Base-by-base conservation (phyloP, 2,888 invertebrate species). In the Stenotaenia linearis region DNA sequence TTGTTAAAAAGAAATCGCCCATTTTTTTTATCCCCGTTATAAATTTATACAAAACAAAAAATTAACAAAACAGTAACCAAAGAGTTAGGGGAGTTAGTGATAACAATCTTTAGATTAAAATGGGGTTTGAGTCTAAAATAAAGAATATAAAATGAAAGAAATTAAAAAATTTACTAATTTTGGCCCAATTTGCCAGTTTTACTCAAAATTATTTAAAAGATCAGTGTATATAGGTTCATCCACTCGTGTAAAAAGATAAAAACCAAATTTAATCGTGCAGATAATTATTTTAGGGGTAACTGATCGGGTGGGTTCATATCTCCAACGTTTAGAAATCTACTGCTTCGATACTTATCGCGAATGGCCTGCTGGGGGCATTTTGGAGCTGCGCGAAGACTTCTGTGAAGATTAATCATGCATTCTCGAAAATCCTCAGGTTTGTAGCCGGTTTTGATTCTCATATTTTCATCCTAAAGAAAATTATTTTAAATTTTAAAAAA, bases 331-430 rank as follows among this genome's bases (percentile, higher is more conserved):
- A 69, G 25, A 69, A 25, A 69, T 6, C 28, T 69, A 12, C 84
- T 82, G 75, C 84, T 82, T 81, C 91, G 93, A 88, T 95, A 97
- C 88, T 97, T 97, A 85, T 96, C 96, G 82, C 91, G 90, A 82
- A 96, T 92, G 76, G 96, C 95, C 85, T 93, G 93, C 85, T 96
- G 95, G 50, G 90, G 90, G 83, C 91, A 89, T 56, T 87, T 88
- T 7, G 89, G 86, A 2, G 94, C 92, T 84, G 90, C 90, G 77
- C 88, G 85, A 85, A 94, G 94, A 15, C 93, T 90, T 83, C 90
- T 89, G 80, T 91, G 90, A 80, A 96, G 88, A 84, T 91, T 89
- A 32, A 89, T 87, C 79, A 95, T 88, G 82, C 93, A 91, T 21
- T 89, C 87, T 82, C 89, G 89, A 80, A 97, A 88, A 81, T 94